These are phyloP conservation scores for Zeugodacus cucurbitae DNA, from an alignment of 1,140 invertebrate species.

Conservation along the genomic window DNA sequence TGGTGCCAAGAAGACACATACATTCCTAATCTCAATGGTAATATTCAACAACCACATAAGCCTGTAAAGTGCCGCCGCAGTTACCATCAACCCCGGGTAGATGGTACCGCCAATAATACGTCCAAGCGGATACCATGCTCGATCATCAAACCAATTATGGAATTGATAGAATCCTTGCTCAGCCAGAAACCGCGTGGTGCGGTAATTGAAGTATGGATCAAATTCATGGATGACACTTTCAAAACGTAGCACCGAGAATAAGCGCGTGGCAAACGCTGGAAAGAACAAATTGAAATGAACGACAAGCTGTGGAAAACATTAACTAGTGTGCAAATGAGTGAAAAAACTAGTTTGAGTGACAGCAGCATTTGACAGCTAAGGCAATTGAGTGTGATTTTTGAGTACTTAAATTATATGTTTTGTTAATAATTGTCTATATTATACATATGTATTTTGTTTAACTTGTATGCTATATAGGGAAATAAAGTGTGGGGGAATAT, in stretches of 20 bases:
- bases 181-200: slow-evolving; percentile 92
- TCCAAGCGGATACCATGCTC: slow-evolving; percentile 98
- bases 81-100: slow-evolving; percentile 98
- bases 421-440: background rate
- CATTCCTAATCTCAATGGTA: slow-evolving; percentile 95
- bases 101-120: slow-evolving; percentile 98
- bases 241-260: slow-evolving; percentile 97
- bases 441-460: background rate
- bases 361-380: background rate
- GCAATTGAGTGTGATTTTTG: background rate
- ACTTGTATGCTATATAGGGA: background rate
- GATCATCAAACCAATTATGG: slow-evolving; percentile 99
- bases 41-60: slow-evolving; percentile 91
- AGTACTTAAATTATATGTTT: background rate
- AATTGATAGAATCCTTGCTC: slow-evolving; percentile 98
- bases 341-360: background rate
- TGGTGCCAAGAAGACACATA: slow-evolving; percentile 97
- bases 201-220: slow-evolving; percentile 99
- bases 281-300: slow-evolving; percentile 59
- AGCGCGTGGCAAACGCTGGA: slow-evolving; percentile 92
- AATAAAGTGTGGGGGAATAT: no score
- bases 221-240: slow-evolving; percentile 99
- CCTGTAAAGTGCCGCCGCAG: slow-evolving; percentile 92
- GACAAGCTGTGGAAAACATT: background rate
- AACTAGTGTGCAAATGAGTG: background rate